Conservation (phyloP, 1,140 invertebrate species). For the Anastrepha ludens region DNA sequence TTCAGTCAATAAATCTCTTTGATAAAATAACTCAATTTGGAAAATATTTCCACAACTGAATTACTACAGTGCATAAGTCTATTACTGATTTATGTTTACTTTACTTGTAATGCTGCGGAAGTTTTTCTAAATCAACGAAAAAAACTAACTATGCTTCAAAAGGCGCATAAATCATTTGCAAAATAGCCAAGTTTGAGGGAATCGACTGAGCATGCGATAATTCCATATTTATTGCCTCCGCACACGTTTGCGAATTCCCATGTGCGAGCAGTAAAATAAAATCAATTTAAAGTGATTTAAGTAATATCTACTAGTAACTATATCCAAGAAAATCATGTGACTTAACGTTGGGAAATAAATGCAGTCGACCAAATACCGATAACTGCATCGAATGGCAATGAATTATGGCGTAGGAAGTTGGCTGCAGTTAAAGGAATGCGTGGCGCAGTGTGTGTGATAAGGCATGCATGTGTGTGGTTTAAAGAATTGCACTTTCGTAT, state of each 20-base stretch:
- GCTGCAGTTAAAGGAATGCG: not conserved
- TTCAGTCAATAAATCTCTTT: too few species aligned
- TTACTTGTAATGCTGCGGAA: not conserved
- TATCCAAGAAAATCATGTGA: not conserved
- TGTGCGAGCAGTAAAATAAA: not conserved
- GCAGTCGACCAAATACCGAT: constrained; percentile 16
- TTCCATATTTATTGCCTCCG: constrained; percentile 7
- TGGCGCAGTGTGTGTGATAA: not conserved
- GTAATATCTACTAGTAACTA: not conserved
- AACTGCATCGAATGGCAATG: constrained; percentile 6
- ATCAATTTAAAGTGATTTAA: constrained; percentile 18
- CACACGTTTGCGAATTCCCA: not conserved
- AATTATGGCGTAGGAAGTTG: constrained; percentile 3
- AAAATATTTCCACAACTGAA: not conserved
- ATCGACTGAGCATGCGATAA: not conserved
- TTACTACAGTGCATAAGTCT: not conserved
- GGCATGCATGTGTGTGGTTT: too few species aligned
- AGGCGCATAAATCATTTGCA: constrained; percentile 2
- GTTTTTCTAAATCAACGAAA: not conserved
- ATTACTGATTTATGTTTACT: constrained; percentile 1
- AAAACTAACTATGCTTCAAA: not conserved
- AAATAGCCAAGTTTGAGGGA: not conserved
- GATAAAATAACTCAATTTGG: not conserved
- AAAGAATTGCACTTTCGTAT: not conserved
- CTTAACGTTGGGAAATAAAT: not conserved